These are phyloP conservation scores for Cassiopea andromeda DNA, from an alignment of 30 jellyfish, hydroid and myxozoan genomes.

Conservation along the genomic window DNA sequence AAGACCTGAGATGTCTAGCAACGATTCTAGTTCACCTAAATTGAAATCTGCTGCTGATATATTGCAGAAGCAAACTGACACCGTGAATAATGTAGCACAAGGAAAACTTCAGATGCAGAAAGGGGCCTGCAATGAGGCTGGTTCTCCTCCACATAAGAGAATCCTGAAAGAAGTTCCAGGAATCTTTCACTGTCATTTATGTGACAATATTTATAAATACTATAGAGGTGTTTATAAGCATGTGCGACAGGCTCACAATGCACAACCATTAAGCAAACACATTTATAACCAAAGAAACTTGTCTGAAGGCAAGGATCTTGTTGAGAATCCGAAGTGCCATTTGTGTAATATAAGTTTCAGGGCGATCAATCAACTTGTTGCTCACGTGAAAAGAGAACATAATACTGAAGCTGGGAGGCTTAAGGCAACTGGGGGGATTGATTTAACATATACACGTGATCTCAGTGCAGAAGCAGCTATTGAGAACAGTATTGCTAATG, in stretches of 20 bases:
- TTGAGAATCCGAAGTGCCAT: neutral
- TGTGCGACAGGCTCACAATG: neutral
- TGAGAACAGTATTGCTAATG: neutral
- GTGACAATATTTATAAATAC: neutral
- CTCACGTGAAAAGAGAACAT: slow-evolving; percentile 2
- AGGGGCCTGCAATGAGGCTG: neutral
- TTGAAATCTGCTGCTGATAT: neutral
- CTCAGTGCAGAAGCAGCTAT: neutral
- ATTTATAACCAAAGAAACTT: neutral
- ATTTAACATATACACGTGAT: neutral
- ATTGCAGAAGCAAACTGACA: neutral
- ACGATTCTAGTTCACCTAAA: neutral
- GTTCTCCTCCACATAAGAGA: neutral
- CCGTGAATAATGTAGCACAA: neutral
- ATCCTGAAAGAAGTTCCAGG: neutral
- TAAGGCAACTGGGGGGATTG: neutral
- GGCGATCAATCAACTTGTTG: neutral
- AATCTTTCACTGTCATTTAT: neutral
- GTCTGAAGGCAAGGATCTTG: neutral
- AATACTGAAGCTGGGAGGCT: neutral
- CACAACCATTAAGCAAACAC: neutral
- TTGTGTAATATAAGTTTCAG: neutral
- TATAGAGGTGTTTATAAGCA: neutral
- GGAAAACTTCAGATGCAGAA: neutral
- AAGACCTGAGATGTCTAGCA: neutral